Conservation (phyloP, 2,888 invertebrate species). For the Hyles lineata region DNA sequence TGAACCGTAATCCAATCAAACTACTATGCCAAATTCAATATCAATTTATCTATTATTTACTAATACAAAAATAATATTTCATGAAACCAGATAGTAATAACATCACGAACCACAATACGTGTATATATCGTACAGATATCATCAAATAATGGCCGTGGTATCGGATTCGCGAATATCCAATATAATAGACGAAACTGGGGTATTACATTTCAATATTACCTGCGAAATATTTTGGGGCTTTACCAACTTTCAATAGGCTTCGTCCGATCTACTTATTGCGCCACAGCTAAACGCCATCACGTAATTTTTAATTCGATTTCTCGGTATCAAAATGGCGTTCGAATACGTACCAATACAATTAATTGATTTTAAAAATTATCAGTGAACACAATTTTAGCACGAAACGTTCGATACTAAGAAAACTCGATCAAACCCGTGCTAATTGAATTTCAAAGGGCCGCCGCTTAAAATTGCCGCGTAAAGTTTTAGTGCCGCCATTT, state of each 20-base stretch:
- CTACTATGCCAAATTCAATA: not conserved
- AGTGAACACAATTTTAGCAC: not conserved
- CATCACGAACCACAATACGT: not conserved
- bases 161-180: not conserved
- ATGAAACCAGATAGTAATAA: not conserved
- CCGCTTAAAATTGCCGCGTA: slow-evolving; percentile 40
- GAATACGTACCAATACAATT: not conserved
- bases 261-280: not conserved
- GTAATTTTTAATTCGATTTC: slow-evolving; percentile 1
- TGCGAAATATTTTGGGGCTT: not conserved
- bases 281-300: not conserved
- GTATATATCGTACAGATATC: not conserved
- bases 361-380: slow-evolving; percentile 18
- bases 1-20: not conserved
- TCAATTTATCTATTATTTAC: no score
- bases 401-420: not conserved
- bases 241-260: slow-evolving; percentile 5
- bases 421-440: slow-evolving; percentile 31
- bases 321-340: slow-evolving; percentile 9
- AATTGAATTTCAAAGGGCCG: slow-evolving; percentile 47
- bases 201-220: not conserved
- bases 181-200: slow-evolving; percentile 1
- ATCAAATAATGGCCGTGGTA: not conserved
- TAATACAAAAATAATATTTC: not conserved
- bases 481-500: slow-evolving; percentile 55